Conservation (phyloP, 2,888 invertebrate species). For the Elmis aenea region DNA sequence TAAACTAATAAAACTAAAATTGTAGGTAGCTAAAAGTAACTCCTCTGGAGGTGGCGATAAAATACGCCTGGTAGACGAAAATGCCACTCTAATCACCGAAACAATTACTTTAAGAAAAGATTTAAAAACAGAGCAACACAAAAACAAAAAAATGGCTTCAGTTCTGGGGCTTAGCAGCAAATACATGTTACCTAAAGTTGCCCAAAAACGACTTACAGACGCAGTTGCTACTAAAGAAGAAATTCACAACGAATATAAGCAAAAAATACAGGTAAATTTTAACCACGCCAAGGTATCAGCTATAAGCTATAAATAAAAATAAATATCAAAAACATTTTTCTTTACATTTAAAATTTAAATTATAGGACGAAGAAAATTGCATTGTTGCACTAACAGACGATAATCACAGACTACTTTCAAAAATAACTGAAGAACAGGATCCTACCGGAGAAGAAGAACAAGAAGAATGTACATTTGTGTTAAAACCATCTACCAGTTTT, state of each 20-base stretch:
- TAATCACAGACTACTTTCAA: slow-evolving; percentile 35
- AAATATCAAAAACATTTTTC: slow-evolving; percentile 2
- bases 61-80: slow-evolving; percentile 57
- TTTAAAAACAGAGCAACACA: slow-evolving; percentile 60
- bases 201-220: slow-evolving; percentile 59
- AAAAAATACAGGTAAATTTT: slow-evolving; percentile 47
- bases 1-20: slow-evolving; percentile 7
- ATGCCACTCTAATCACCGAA: slow-evolving; percentile 70
- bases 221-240: slow-evolving; percentile 58
- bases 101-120: slow-evolving; percentile 69
- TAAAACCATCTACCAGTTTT: too few relatives aligned
- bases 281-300: too few relatives aligned
- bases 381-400: slow-evolving; percentile 48
- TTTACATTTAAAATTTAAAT: slow-evolving; percentile 11
- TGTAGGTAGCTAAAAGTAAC: slow-evolving; percentile 40
- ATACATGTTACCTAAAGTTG: slow-evolving; percentile 55
- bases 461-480: too few relatives aligned
- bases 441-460: not conserved
- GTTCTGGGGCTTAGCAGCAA: slow-evolving; percentile 60
- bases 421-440: slow-evolving; percentile 24
- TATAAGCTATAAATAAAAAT: not conserved
- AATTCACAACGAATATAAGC: slow-evolving; percentile 53
- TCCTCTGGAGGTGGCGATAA: slow-evolving; percentile 40
- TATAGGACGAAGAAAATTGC: slow-evolving; percentile 50
- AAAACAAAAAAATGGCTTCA: slow-evolving; percentile 67